Evolutionary conservation across 2,888 invertebrate genomes (phyloP).

Genomic region (Nomada ferruginata): DNA sequence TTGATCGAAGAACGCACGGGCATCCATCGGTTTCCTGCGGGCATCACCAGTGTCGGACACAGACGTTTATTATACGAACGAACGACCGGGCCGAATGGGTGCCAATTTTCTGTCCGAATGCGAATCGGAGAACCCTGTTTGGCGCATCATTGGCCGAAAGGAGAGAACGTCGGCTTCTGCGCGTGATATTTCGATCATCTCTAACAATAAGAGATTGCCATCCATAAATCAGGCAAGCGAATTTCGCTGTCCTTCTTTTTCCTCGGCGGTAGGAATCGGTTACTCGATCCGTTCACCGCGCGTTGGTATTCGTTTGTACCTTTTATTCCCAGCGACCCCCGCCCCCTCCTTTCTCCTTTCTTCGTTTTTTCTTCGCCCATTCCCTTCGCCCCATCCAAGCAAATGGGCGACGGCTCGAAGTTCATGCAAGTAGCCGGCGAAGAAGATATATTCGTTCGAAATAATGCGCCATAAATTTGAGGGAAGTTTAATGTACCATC

Average conservation of each 20-base stretch:
- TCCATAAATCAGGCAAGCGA: slow-evolving; percentile 42
- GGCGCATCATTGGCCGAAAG: slow-evolving; percentile 37
- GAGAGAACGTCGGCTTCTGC: slow-evolving; percentile 22
- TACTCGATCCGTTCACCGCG: neutral
- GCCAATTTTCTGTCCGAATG: slow-evolving; percentile 65
- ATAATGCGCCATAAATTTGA: slow-evolving; percentile 53
- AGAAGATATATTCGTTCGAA: slow-evolving; percentile 39
- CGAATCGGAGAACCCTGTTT: slow-evolving; percentile 58
- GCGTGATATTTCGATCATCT: slow-evolving; percentile 47
- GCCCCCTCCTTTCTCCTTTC: neutral
- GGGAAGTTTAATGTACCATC: slow-evolving; percentile 53
- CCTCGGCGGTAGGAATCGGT: neutral
- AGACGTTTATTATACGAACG: slow-evolving; percentile 60
- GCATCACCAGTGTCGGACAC: slow-evolving; percentile 54
- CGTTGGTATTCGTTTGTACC: no score
- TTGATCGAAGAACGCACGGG: slow-evolving; percentile 19
- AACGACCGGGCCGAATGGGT: slow-evolving; percentile 55
- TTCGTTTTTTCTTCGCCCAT: no score
- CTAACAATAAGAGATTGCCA: slow-evolving; percentile 29
- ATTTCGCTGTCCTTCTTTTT: slow-evolving; percentile 3
- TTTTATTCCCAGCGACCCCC: neutral
- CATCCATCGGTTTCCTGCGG: slow-evolving; percentile 37
- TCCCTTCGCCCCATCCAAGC: neutral
- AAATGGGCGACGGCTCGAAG: neutral
- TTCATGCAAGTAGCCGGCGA: slow-evolving; percentile 18